Evolutionary conservation across 2,113 vertebrate species (phyloP).

Genomic region (Chionomys nivalis): DNA sequence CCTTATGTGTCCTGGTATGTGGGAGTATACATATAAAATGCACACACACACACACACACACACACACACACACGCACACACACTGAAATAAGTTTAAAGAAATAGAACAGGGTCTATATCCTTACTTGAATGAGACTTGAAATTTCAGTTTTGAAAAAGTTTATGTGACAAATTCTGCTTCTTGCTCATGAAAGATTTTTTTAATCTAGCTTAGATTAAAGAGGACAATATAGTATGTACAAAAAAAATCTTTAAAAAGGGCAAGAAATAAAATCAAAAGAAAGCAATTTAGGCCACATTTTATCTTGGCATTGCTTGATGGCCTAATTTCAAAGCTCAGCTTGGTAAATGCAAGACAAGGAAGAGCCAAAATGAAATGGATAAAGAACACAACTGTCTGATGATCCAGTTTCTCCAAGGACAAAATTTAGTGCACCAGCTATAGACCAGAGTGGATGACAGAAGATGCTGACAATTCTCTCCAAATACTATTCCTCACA

Average conservation of each 20-base stretch:
- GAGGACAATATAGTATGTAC: neutral
- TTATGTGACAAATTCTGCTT: neutral
- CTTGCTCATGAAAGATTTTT: neutral
- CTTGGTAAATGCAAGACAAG: conserved; percentile 5
- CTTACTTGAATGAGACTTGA: neutral
- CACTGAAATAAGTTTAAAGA: neutral
- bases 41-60: neutral
- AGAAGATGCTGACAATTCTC: neutral
- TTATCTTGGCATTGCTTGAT: conserved; percentile 35
- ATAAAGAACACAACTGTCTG: neutral
- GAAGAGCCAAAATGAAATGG: conserved; percentile 26
- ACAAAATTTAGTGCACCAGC: neutral
- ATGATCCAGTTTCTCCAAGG: conserved; percentile 8
- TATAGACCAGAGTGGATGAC: neutral
- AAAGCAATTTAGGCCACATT: neutral
- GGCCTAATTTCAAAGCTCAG: conserved; percentile 38
- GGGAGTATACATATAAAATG: neutral
- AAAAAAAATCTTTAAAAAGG: neutral
- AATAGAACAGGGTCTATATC: neutral
- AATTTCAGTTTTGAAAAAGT: neutral
- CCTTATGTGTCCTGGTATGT: neutral
- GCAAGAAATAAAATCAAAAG: neutral
- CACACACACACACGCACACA: neutral
- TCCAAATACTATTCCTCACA: neutral
- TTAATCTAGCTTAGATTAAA: neutral